phyloP scores from a whole-genome alignment of 2,888 invertebrate genomes.

The Andrena bucephala region DNA sequence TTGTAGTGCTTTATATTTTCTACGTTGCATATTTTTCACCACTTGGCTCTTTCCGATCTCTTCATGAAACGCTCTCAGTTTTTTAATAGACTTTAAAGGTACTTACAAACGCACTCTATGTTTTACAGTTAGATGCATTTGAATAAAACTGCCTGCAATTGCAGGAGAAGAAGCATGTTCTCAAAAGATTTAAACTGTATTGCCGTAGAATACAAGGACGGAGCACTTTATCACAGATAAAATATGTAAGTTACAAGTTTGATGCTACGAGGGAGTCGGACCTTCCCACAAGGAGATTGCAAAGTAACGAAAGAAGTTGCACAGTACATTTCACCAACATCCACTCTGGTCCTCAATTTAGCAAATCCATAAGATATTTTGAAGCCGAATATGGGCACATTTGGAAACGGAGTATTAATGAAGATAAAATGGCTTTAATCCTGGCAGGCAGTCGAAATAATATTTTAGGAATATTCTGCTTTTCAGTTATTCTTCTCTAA shows the following conservation, averaged over 20 bases:
- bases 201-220: slow-evolving; percentile 30
- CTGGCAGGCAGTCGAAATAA: not conserved
- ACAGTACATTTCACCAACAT: slow-evolving; percentile 39
- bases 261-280: slow-evolving; percentile 49
- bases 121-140: not conserved
- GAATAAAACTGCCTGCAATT: slow-evolving; percentile 28
- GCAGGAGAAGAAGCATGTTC: slow-evolving; percentile 34
- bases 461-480: not conserved
- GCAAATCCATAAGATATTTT: not conserved
- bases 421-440: not conserved
- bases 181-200: slow-evolving; percentile 43
- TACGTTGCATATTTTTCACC: no score
- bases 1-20: no score
- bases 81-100: no score
- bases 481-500: not conserved
- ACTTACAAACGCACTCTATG: no score
- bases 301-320: slow-evolving; percentile 51
- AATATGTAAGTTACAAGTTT: slow-evolving; percentile 69
- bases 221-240: slow-evolving; percentile 66
- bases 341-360: slow-evolving; percentile 12
- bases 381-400: not conserved
- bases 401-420: not conserved
- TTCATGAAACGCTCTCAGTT: no score
- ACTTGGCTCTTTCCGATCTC: no score
- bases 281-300: slow-evolving; percentile 55